Conservation (phyloP, 2,797 vertebrate species). For the Myotis myotis region DNA sequence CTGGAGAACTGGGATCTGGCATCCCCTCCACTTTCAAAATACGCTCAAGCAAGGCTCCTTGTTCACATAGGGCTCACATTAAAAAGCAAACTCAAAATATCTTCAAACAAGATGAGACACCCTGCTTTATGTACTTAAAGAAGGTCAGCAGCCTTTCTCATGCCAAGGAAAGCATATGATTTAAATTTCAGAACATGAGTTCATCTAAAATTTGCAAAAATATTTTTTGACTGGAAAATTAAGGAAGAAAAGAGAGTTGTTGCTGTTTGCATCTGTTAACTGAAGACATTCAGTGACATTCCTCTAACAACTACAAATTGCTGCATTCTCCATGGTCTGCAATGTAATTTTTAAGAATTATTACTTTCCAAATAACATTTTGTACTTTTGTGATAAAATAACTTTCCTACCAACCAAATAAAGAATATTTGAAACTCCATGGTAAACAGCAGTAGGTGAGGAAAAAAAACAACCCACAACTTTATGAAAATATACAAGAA, state of each 20-base stretch:
- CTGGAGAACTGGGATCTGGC: background rate
- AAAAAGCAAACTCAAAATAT: constrained; percentile 51
- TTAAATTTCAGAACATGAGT: constrained; percentile 48
- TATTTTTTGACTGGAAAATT: constrained; percentile 46
- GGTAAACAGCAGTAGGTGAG: constrained; percentile 3
- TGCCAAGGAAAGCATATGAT: constrained; percentile 26
- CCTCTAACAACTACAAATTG: constrained; percentile 16
- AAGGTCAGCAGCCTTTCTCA: constrained; percentile 34
- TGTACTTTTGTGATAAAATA: constrained; percentile 35
- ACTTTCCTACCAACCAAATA: constrained; percentile 19
- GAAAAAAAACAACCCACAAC: background rate
- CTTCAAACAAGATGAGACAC: constrained; percentile 46
- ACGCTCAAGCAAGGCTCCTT: constrained; percentile 27
- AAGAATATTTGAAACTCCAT: constrained; percentile 46
- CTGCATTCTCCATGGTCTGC: background rate
- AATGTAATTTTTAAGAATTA: background rate
- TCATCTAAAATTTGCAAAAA: constrained; percentile 52
- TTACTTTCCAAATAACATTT: background rate
- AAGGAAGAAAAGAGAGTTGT: constrained; percentile 46
- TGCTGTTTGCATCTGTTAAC: constrained; percentile 32
- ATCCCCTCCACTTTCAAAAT: constrained; percentile 38
- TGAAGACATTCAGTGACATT: constrained; percentile 12
- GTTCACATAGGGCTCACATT: constrained; percentile 35
- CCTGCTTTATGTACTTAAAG: constrained; percentile 12
- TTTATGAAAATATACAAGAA: constrained; percentile 57